phyloP scores from a whole-genome alignment of 2,888 invertebrate genomes.

The Chelonus formosanus region DNA sequence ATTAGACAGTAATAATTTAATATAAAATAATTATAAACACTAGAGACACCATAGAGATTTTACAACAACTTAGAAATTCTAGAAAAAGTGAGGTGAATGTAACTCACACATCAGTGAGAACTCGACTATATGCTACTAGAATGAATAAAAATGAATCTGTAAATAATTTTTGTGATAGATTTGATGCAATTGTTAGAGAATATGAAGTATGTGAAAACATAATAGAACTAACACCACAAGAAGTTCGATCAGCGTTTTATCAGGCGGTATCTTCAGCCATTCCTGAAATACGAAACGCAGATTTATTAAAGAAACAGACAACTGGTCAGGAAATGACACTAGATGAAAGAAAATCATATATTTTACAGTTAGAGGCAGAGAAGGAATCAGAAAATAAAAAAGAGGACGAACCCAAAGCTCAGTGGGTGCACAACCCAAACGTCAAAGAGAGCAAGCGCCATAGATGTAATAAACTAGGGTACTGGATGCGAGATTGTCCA shows the following conservation, averaged over 20 bases:
- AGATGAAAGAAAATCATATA: constrained; percentile 22
- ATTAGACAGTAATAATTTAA: background rate
- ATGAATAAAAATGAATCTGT: constrained; percentile 16
- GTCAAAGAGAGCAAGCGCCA: too few relatives aligned
- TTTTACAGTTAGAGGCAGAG: constrained; percentile 27
- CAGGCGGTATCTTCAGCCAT: constrained; percentile 38
- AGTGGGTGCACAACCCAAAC: too few relatives aligned
- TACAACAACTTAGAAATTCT: background rate
- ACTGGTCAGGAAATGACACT: constrained; percentile 15
- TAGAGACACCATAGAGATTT: background rate
- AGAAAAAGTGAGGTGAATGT: constrained; percentile 27
- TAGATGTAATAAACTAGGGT: too few relatives aligned
- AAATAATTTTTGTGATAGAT: constrained; percentile 18
- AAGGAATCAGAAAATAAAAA: background rate
- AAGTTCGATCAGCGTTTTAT: constrained; percentile 36
- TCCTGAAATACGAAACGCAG: constrained; percentile 16
- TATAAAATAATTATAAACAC: background rate
- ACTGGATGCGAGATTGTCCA: constrained; percentile 24
- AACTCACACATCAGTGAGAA: constrained; percentile 37
- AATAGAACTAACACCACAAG: constrained; percentile 16
- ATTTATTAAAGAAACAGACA: constrained; percentile 1
- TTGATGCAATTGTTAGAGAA: constrained; percentile 12
- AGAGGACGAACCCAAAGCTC: background rate
- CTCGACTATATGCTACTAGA: constrained; percentile 28
- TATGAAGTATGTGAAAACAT: background rate